Evolutionary conservation across 2,113 vertebrate genomes (phyloP).

Genomic region (Panurus biarmicus): DNA sequence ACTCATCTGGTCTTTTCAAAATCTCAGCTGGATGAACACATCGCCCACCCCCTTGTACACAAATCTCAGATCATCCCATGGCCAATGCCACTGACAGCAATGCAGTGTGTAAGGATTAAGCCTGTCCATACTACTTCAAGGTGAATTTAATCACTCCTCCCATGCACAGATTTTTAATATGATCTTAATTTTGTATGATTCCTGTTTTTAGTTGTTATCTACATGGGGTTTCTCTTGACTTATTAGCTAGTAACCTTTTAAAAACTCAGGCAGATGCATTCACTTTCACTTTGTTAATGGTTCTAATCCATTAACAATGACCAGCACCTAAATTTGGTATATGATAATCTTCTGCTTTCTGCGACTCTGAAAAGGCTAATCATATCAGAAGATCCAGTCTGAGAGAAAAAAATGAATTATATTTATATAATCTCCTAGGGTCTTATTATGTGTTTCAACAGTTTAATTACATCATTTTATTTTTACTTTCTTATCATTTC

Average conservation of each 20-base stretch:
- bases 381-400: constrained; percentile 11
- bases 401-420: constrained; percentile 7
- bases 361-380: constrained; percentile 40
- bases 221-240: neutral
- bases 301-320: constrained; percentile 39
- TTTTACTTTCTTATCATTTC: neutral
- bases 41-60: neutral
- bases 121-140: neutral
- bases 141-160: neutral
- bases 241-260: constrained; percentile 11
- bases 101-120: neutral
- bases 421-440: neutral
- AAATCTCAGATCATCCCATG: neutral
- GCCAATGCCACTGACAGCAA: neutral
- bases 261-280: constrained; percentile 6
- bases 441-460: neutral
- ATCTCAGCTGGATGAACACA: neutral
- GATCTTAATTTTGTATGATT: neutral
- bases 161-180: neutral
- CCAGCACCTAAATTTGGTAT: constrained; percentile 49
- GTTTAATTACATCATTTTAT: neutral
- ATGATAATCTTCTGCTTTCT: constrained; percentile 26
- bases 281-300: neutral
- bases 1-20: neutral
- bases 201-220: neutral